phyloP scores from a whole-genome alignment of 1,140 invertebrate genomes.

The Micrasema minimum region DNA sequence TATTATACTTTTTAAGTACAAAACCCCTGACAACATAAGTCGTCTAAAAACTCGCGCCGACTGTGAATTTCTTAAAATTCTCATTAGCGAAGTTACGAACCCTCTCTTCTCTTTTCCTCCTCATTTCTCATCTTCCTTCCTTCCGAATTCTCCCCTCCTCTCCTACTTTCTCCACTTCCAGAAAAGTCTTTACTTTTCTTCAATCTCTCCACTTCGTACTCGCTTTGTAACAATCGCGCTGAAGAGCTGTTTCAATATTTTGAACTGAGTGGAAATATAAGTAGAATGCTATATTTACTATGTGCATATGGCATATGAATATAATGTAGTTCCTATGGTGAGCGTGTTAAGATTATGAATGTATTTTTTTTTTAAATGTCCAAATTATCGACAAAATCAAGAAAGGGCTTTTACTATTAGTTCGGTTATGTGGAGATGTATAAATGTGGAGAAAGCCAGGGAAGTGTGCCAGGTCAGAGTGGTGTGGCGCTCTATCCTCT shows the following conservation, averaged over 20 bases:
- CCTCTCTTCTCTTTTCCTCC: constrained; percentile 23
- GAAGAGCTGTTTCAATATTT: not conserved
- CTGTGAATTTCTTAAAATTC: constrained; percentile 55
- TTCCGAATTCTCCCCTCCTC: constrained; percentile 16
- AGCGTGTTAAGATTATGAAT: too few species aligned
- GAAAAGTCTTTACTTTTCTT: too few species aligned
- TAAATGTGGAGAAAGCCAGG: too few species aligned
- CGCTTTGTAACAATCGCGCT: not conserved
- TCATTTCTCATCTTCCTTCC: constrained; percentile 37
- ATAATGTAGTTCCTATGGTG: too few species aligned
- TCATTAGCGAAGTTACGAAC: constrained; percentile 52
- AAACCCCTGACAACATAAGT: constrained; percentile 12
- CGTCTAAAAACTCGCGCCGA: constrained; percentile 45
- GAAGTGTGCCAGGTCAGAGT: too few species aligned
- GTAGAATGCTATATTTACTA: too few species aligned
- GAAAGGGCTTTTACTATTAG: too few species aligned
- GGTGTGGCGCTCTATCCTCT: too few species aligned
- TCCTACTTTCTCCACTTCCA: constrained; percentile 19
- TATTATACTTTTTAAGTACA: not conserved
- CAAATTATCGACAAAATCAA: too few species aligned
- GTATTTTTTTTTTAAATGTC: too few species aligned
- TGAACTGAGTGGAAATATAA: not conserved
- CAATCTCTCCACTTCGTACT: not conserved
- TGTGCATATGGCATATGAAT: too few species aligned
- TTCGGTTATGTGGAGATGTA: too few species aligned